Percentiles rank a stretch among this genome's conserved stretches.
Evolutionary conservation across 2,888 invertebrate species (phyloP).

Genomic region (Xestobium rufovillosum): DNA sequence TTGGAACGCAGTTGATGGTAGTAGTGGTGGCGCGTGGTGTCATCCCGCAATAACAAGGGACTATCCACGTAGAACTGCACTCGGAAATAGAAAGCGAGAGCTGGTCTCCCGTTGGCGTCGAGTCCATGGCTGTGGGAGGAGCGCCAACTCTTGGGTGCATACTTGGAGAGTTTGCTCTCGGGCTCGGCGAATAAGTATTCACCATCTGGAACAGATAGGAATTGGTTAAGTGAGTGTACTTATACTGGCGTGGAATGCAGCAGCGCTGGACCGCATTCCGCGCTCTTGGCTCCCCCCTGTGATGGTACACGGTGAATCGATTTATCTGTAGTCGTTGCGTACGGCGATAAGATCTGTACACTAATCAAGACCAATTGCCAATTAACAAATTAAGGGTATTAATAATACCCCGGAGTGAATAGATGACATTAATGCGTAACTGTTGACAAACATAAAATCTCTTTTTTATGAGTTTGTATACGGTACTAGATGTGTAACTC

Average conservation of each 20-base stretch:
- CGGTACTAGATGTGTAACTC: no score
- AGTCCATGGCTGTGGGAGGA: slow-evolving; percentile 86
- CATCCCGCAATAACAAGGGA: slow-evolving; percentile 82
- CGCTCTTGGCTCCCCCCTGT: slow-evolving; percentile 29
- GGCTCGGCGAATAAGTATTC: slow-evolving; percentile 93
- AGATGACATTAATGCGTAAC: no score
- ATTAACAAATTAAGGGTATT: slow-evolving; percentile 31
- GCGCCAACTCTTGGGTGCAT: slow-evolving; percentile 94
- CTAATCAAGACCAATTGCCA: slow-evolving; percentile 33
- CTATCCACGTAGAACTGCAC: slow-evolving; percentile 93
- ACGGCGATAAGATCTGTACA: no score
- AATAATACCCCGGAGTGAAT: no score
- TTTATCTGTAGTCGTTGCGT: no score
- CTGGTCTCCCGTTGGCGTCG: slow-evolving; percentile 83
- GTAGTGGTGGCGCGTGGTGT: slow-evolving; percentile 86
- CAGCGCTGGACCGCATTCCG: slow-evolving; percentile 39
- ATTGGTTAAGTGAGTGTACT: slow-evolving; percentile 14
- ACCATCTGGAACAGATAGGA: slow-evolving; percentile 67
- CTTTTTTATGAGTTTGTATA: no score
- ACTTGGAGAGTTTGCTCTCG: slow-evolving; percentile 92
- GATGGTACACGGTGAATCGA: no score
- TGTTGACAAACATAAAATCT: no score
- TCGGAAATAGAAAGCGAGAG: slow-evolving; percentile 81
- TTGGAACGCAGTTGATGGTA: slow-evolving; percentile 93
- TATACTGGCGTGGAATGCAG: slow-evolving; percentile 34